A percentile compares a stretch with the other conserved stretches of the same genome.
These are phyloP conservation scores for Carabus problematicus DNA, from an alignment of 2,888 invertebrate genomes.

Conservation along the genomic window DNA sequence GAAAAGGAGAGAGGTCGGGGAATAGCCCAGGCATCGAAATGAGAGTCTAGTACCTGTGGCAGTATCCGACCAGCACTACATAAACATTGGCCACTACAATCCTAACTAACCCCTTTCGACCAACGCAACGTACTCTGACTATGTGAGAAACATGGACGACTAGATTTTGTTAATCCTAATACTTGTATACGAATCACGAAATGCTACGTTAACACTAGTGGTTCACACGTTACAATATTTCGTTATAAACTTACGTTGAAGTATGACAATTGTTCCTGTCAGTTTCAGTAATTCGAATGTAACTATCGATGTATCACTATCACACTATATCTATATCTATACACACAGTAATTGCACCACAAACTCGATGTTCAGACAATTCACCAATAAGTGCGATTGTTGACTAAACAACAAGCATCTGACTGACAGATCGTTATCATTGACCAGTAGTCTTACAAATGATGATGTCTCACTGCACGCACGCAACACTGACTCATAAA, in stretches of 20 bases:
- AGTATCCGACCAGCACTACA: constrained; percentile 21
- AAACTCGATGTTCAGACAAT: no score
- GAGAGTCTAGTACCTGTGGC: constrained; percentile 16
- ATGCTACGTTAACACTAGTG: no score
- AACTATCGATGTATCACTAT: no score
- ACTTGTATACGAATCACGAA: no score
- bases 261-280: no score
- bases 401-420: no score
- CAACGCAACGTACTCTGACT: constrained; percentile 27
- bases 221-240: constrained; percentile 5
- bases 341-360: no score
- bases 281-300: no score
- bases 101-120: constrained; percentile 10
- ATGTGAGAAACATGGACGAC: neutral
- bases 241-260: constrained; percentile 24
- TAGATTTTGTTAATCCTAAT: constrained; percentile 1
- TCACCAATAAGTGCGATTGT: no score
- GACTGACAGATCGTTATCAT: no score
- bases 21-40: neutral
- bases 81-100: constrained; percentile 18
- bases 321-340: no score
- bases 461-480: neutral
- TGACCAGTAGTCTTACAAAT: neutral
- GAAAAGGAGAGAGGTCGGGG: neutral
- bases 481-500: constrained; percentile 3